Conservation (phyloP, 2,797 vertebrate genomes). For the Champsocephalus esox region DNA sequence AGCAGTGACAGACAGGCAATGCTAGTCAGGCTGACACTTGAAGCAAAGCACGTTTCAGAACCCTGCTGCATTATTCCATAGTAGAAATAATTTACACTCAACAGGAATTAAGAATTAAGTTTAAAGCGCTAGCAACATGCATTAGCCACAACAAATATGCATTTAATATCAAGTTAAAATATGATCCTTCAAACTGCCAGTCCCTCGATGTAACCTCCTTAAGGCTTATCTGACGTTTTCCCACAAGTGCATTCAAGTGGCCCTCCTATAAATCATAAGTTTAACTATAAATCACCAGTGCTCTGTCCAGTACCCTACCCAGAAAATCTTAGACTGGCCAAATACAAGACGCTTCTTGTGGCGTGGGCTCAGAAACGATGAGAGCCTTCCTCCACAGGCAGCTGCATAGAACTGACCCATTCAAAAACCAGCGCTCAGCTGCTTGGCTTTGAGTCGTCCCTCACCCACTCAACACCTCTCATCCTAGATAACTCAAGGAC, state of each 20-base stretch:
- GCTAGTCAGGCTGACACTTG: conserved; percentile 10
- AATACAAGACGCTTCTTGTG: not conserved
- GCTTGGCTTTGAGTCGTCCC: not conserved
- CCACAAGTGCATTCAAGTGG: not conserved
- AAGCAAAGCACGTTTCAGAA: conserved; percentile 12
- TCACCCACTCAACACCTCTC: not conserved
- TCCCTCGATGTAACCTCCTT: not conserved
- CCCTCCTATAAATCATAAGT: too few relatives aligned
- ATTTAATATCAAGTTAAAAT: not conserved
- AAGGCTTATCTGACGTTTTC: not conserved
- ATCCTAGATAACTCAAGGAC: not conserved
- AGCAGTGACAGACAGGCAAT: conserved; percentile 36
- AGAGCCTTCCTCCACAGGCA: not conserved
- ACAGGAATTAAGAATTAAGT: conserved; percentile 7
- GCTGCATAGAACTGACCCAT: not conserved
- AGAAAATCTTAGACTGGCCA: not conserved
- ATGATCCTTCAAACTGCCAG: not conserved
- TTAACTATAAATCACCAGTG: not conserved
- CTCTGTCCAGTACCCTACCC: not conserved
- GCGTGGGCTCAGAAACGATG: not conserved
- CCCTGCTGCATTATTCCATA: conserved; percentile 3
- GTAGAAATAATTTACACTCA: conserved; percentile 9
- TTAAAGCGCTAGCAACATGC: conserved; percentile 15
- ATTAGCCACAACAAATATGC: not conserved
- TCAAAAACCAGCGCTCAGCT: not conserved